Conservation (phyloP, 2,888 invertebrate genomes). For the Agonopterix subpropinquella region DNA sequence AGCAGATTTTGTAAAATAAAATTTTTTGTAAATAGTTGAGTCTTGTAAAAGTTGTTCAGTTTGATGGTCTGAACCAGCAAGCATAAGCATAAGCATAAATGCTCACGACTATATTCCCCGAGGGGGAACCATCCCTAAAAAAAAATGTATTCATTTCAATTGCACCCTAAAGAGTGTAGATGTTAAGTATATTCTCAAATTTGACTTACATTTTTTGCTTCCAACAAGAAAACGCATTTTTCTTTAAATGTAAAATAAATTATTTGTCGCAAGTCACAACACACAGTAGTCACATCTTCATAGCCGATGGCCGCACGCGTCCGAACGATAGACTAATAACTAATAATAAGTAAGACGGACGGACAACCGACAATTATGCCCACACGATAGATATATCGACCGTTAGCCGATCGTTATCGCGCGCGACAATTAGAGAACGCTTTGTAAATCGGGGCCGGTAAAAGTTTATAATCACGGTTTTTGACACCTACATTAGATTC, state of each 20-base stretch:
- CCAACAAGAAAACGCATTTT: no score
- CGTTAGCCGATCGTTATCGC: constrained; percentile 21
- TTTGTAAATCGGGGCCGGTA: neutral
- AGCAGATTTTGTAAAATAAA: no score
- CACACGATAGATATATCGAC: constrained; percentile 12
- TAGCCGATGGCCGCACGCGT: constrained; percentile 25
- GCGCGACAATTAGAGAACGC: constrained; percentile 2
- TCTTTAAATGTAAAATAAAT: neutral
- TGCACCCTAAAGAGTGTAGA: no score
- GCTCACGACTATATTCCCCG: no score
- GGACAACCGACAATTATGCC: constrained; percentile 23
- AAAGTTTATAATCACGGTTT: neutral
- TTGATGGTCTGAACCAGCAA: no score
- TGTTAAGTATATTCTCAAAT: no score
- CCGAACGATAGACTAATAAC: constrained; percentile 24
- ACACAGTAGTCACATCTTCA: neutral
- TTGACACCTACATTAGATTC: neutral
- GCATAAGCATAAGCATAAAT: no score
- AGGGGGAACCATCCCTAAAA: no score
- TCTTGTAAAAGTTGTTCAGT: no score
- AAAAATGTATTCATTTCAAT: no score
- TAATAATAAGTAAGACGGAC: constrained; percentile 21
- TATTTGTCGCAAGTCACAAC: neutral
- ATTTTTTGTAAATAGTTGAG: no score
- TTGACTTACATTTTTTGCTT: no score